Evolutionary conservation across 2,797 vertebrate genomes (phyloP).

Genomic region (Sebastes minor): DNA sequence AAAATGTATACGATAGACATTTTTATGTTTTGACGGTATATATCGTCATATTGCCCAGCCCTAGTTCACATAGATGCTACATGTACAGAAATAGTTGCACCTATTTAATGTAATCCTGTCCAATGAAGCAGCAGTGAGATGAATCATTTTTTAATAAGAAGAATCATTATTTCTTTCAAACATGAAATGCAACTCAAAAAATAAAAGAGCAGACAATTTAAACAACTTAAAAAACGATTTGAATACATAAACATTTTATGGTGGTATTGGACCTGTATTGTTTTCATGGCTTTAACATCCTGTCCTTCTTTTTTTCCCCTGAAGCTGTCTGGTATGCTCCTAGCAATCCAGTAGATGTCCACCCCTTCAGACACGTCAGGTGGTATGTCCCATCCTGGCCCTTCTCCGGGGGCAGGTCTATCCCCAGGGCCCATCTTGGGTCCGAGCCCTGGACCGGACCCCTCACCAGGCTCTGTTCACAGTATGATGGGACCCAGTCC

Average conservation of each 20-base stretch:
- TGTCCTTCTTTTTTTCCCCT: background rate
- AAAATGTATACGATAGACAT: too few species aligned
- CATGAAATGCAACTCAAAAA: background rate
- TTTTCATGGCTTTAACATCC: background rate
- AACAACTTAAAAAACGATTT: background rate
- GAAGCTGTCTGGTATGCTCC: slow-evolving; percentile 41
- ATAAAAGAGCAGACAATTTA: background rate
- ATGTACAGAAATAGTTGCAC: too few species aligned
- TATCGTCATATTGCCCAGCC: too few species aligned
- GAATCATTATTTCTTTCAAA: background rate
- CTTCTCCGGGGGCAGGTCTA: slow-evolving; percentile 93
- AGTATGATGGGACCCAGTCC: slow-evolving; percentile 98
- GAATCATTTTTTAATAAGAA: background rate
- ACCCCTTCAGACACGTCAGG: slow-evolving; percentile 90
- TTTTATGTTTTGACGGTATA: too few species aligned
- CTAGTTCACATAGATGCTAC: too few species aligned
- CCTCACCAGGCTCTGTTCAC: slow-evolving; percentile 96
- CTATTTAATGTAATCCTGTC: background rate
- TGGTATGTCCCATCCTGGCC: slow-evolving; percentile 95
- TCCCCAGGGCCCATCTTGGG: slow-evolving; percentile 96
- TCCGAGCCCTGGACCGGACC: slow-evolving; percentile 96
- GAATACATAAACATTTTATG: background rate
- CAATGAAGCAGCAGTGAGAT: background rate
- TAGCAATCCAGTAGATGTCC: slow-evolving; percentile 87
- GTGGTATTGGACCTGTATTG: background rate